Conservation (phyloP, 1,140 invertebrate species). For the Ctenoplectra terminalis region DNA sequence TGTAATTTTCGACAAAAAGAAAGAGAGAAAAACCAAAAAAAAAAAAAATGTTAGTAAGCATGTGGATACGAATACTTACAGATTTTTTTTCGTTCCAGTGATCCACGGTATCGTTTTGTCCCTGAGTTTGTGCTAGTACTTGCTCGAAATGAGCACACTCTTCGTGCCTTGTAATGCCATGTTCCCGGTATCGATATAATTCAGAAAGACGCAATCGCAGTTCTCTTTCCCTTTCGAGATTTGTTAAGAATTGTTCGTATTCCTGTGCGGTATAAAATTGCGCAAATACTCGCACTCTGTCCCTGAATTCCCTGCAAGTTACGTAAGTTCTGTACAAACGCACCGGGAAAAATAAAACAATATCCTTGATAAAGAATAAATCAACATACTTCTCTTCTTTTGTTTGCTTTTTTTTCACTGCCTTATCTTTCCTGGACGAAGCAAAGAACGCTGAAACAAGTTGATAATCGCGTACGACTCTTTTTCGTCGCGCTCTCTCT, state of each 20-base stretch:
- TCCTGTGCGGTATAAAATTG: conserved; percentile 94
- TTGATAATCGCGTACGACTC: conserved; percentile 93
- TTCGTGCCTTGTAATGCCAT: conserved; percentile 91
- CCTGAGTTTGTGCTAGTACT: conserved; percentile 81
- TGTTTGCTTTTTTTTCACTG: conserved; percentile 86
- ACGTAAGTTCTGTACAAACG: conserved; percentile 20
- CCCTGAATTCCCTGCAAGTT: conserved; percentile 87
- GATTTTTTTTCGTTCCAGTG: conserved; percentile 84
- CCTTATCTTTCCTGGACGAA: conserved; percentile 83
- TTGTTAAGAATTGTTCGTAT: conserved; percentile 90
- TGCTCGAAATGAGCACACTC: conserved; percentile 93
- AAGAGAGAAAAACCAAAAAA: no score
- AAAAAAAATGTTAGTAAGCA: conserved; percentile 5
- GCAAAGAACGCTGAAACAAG: conserved; percentile 91
- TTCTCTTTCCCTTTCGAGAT: conserved; percentile 92
- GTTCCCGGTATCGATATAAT: conserved; percentile 90
- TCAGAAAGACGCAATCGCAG: conserved; percentile 91
- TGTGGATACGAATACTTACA: conserved; percentile 82
- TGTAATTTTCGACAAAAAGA: neutral
- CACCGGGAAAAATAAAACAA: conserved; percentile 5
- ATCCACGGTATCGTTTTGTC: conserved; percentile 76
- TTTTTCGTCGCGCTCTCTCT: conserved; percentile 93
- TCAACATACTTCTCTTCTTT: conserved; percentile 89
- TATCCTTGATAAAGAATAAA: neutral
- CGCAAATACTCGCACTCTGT: conserved; percentile 92